Evolutionary conservation across 2,888 invertebrate species (phyloP).

Genomic region (Alviniconcha strummeri): DNA sequence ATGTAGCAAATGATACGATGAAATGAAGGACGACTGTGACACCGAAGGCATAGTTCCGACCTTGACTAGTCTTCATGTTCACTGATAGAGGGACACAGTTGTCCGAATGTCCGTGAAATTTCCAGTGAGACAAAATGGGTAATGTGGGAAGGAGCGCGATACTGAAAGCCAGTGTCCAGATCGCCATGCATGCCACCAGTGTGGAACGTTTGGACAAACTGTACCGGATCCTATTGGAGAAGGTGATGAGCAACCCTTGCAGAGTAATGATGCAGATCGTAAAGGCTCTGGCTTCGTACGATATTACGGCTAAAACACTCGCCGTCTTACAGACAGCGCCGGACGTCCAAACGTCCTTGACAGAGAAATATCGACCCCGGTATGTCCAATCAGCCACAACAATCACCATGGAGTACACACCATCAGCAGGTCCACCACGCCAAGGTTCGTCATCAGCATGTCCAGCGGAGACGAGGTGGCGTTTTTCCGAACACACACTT

Average conservation of each 20-base stretch:
- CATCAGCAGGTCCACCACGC: slow-evolving; percentile 49
- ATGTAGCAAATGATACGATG: neutral
- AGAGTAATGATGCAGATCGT: slow-evolving; percentile 79
- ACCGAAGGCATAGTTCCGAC: neutral
- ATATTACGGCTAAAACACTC: slow-evolving; percentile 60
- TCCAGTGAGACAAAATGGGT: neutral
- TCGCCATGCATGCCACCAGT: neutral
- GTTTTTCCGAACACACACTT: slow-evolving; percentile 6
- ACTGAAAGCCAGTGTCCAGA: neutral
- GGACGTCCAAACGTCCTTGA: slow-evolving; percentile 47
- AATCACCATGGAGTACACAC: slow-evolving; percentile 47
- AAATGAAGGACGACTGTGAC: slow-evolving; percentile 1
- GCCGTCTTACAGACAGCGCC: slow-evolving; percentile 47
- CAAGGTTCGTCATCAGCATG: slow-evolving; percentile 41
- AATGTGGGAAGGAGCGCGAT: neutral
- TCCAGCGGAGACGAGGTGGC: neutral
- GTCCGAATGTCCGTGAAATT: neutral
- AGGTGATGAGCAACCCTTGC: slow-evolving; percentile 77
- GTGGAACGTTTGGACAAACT: neutral
- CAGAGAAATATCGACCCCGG: slow-evolving; percentile 47
- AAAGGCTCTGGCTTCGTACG: slow-evolving; percentile 79
- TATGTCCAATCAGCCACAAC: slow-evolving; percentile 48
- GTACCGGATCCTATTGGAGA: neutral
- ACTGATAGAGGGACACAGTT: slow-evolving; percentile 4
- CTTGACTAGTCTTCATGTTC: neutral